Conservation (phyloP, 1,140 invertebrate genomes). For the Drosophila rhopaloa region DNA sequence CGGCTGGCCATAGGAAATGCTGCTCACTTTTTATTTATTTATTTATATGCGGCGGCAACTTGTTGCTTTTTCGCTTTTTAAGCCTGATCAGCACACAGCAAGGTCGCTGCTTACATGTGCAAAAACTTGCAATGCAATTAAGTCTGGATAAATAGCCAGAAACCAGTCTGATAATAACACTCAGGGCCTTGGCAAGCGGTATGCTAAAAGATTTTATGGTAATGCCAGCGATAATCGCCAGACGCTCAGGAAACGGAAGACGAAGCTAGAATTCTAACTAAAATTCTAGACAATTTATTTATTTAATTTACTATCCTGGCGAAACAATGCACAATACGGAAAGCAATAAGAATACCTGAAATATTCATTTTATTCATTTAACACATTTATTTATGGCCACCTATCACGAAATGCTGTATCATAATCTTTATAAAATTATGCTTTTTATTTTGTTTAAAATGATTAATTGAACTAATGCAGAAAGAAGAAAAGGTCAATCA, state of each 20-base stretch:
- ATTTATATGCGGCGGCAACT: constrained; percentile 13
- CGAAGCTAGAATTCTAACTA: constrained; percentile 1
- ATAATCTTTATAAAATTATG: too few species aligned
- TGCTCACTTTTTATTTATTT: constrained; percentile 18
- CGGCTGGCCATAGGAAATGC: constrained; percentile 46
- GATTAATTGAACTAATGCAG: too few species aligned
- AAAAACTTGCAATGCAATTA: constrained; percentile 65
- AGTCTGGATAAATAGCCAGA: constrained; percentile 40
- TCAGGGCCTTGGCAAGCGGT: constrained; percentile 15
- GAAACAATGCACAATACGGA: not conserved
- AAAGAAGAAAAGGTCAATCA: too few species aligned
- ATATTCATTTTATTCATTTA: too few species aligned
- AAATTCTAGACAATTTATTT: not conserved
- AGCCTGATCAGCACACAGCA: constrained; percentile 66
- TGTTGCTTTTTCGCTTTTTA: constrained; percentile 28
- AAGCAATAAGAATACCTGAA: too few species aligned
- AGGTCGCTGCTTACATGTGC: constrained; percentile 63
- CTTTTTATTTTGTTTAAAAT: too few species aligned
- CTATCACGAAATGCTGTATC: too few species aligned
- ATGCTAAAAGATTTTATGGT: constrained; percentile 34
- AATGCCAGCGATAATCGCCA: constrained; percentile 7
- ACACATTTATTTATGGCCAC: too few species aligned
- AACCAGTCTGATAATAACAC: constrained; percentile 41
- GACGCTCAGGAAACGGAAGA: constrained; percentile 34
- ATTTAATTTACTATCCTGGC: not conserved